A percentile compares a stretch with the other conserved stretches of the same genome.
These are phyloP conservation scores for Hoplodrina blanda DNA, from an alignment of 2,888 invertebrate genomes.

Conservation along the genomic window DNA sequence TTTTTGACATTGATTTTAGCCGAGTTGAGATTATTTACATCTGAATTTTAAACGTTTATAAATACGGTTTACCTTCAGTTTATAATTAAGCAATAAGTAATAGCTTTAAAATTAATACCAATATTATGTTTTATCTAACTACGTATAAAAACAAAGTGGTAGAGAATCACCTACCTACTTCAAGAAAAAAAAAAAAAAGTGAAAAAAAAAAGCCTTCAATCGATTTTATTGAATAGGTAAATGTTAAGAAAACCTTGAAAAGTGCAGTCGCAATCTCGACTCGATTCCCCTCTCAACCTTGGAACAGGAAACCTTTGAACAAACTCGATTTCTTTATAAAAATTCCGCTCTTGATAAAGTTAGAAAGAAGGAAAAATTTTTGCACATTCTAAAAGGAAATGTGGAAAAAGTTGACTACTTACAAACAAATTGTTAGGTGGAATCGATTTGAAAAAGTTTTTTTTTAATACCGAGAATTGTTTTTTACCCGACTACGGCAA, in stretches of 20 bases:
- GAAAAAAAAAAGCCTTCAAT: neutral
- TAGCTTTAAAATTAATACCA: too few relatives aligned
- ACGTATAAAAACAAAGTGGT: neutral
- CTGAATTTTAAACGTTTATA: too few relatives aligned
- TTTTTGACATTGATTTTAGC: too few relatives aligned
- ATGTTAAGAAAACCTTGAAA: slow-evolving; percentile 28
- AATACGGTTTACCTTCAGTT: too few relatives aligned
- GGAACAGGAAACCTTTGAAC: slow-evolving; percentile 15
- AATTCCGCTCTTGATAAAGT: neutral
- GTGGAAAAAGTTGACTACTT: neutral
- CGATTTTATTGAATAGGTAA: slow-evolving; percentile 3
- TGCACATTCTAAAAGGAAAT: neutral
- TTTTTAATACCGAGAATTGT: neutral
- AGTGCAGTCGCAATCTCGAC: slow-evolving; percentile 22
- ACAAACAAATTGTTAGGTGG: neutral
- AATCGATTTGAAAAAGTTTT: neutral
- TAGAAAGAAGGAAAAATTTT: neutral
- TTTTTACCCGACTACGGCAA: too few relatives aligned
- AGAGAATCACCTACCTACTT: neutral
- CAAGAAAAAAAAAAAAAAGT: neutral
- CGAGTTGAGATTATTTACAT: too few relatives aligned
- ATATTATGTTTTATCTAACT: neutral
- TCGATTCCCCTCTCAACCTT: slow-evolving; percentile 16
- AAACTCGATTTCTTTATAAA: slow-evolving; percentile 22
- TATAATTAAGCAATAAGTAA: too few relatives aligned